Base-by-base conservation (phyloP, 1,140 invertebrate genomes). In the Drosophila teissieri region DNA sequence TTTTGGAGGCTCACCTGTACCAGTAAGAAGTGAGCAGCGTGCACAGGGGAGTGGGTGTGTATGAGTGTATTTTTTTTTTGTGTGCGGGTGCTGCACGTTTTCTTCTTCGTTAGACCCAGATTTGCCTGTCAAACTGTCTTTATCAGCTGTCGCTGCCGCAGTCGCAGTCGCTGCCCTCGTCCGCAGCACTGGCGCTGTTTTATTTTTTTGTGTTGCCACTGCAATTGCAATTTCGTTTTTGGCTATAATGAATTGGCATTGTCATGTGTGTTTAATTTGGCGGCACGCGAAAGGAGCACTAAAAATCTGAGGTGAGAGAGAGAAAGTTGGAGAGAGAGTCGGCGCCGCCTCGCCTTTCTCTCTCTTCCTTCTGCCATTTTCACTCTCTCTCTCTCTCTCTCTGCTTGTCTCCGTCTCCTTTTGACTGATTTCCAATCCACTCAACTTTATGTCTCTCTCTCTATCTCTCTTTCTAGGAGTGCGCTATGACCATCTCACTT, bases 171-270 rank as follows among this genome's bases (percentile, higher is more conserved):
- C 22, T 40, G 37, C 49, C 3, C 12, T 15, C 49, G 12, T 4
- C 8, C 12, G 17, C 60, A 36, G 72, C 34, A 10, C 31, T 42
- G 46, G 17, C 11, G 1, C 10, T 11, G 17, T 19, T 19, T 12
- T 19, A 10, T 19, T 45, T 45, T 19, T 19, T 45, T 4, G 14
- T 27, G 39, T 67, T 45, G 49, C 63, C 8, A 34, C 15, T 54
- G 62, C 52, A 58, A 67, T 80, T 73, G 56, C 58, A 73, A 54
- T 57, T 76, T 61, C 48, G 39, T 45, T 63, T 72, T 73, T 27
- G 65, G 78, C 49, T 61, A 81, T 82, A 78, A 85, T 85, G 61
- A 88, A 85, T 85, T 82, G 82, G 62, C 57, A 78, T 75, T 78
- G 78, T 70, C 73, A 62, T 77, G 56, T 73, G 56, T 69, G 60